phyloP scores from a whole-genome alignment of 2,113 vertebrate species.

The Mirza zaza region DNA sequence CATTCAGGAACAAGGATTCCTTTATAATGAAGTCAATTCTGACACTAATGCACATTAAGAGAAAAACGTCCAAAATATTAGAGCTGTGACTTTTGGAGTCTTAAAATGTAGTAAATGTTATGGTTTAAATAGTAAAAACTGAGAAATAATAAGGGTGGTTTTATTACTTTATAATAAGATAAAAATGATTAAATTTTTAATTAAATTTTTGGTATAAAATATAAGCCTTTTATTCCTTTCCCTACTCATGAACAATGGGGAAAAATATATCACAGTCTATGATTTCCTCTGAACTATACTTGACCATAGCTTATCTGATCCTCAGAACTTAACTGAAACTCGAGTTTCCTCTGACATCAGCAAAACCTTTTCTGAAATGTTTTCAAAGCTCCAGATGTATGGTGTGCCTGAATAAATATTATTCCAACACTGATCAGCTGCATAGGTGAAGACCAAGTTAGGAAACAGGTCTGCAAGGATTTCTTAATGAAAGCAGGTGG shows the following conservation, averaged over 20 bases:
- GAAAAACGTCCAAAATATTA: background rate
- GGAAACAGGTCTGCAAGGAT: conserved; percentile 58
- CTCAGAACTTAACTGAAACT: background rate
- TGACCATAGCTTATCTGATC: background rate
- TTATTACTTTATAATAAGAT: conserved; percentile 27
- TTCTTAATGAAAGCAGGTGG: conserved; percentile 72
- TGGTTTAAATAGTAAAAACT: background rate
- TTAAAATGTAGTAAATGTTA: conserved; percentile 9
- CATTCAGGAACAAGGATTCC: background rate
- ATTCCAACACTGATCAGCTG: conserved; percentile 65
- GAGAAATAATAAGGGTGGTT: background rate
- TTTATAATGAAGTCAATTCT: background rate
- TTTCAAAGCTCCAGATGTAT: conserved; percentile 50
- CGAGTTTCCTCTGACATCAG: background rate
- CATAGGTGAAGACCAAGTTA: conserved; percentile 60
- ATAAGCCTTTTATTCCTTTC: background rate
- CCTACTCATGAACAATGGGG: background rate
- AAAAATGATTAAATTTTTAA: background rate
- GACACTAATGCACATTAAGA: background rate
- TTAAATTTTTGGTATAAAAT: conserved; percentile 31
- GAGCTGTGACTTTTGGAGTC: background rate
- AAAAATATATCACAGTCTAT: background rate
- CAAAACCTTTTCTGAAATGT: conserved; percentile 35
- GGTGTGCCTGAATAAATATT: conserved; percentile 59
- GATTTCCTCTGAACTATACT: background rate